Evolutionary conservation across 2,113 vertebrate genomes (phyloP), one percentile per base, ranked within the genome.

Genomic region (Pangasianodon gigas): DNA sequence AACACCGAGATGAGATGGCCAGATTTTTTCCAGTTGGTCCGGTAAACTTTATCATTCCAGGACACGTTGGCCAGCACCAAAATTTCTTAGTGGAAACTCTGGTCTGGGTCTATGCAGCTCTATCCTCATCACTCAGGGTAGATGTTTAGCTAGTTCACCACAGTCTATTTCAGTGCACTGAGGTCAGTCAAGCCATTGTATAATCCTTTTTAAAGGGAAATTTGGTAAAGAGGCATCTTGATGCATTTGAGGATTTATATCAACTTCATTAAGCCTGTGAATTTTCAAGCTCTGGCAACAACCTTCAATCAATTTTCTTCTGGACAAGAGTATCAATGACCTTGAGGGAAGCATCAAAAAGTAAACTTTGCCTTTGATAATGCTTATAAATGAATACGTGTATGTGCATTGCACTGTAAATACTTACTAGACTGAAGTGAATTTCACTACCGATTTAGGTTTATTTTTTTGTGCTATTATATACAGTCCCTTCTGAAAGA

Each of bases 141-240:
- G 69, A 19, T 24, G 19, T 77, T 77, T 44, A 21, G 6, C 18
- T 69, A 14, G 10, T 2, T 21, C 37, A 75, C 65, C 32, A 75
- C 71, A 44, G 71, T 75, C 67, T 56, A 60, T n/a, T 69, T 69
- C 67, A 69, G n/a, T 16, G 67, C 67, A 69, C n/a, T 69, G n/a
- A 69, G 32, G 67, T 69, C n/a, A 69, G 13, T 32, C 74, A 13
- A 46, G 74, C 19, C 9, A 26, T 77, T 26, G 21, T 77, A 41
- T 5, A 26, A 7, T 26, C 44, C 74, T 26, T 48, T 48, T 26
- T 75, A 77, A 26, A 74, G 32, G 5, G 21, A 3, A 77, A 46
- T 46, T 46, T 46, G 5, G 6, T 41, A 69, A 32, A 69, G 18
- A 69, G 1, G 69, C 16, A 41, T 41, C 18, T 6, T 37, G 67